Percentiles rank a stretch among this genome's conserved stretches.
Conservation (phyloP, 2,113 vertebrate genomes). For the Physeter macrocephalus region DNA sequence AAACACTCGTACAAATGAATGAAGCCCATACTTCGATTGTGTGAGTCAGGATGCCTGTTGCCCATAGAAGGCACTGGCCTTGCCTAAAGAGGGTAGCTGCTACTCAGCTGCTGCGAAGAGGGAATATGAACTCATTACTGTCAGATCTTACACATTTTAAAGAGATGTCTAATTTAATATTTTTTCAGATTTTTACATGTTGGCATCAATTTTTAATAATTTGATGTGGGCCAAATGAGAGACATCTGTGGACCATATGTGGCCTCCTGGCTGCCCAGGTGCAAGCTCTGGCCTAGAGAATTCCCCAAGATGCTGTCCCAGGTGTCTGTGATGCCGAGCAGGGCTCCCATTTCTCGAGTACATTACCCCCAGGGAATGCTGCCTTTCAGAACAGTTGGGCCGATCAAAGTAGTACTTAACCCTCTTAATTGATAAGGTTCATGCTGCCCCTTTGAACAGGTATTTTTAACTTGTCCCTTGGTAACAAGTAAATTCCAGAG, state of each 20-base stretch:
- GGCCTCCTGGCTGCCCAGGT: not conserved
- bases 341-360: not conserved
- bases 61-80: accelerated
- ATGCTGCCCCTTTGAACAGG: not conserved
- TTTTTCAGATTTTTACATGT: not conserved
- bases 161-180: not conserved
- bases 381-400: not conserved
- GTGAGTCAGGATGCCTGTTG: accelerated
- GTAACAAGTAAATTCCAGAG: not conserved
- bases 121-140: not conserved
- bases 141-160: not conserved
- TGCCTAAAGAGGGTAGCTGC: not conserved
- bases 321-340: accelerated
- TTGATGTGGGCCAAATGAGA: not conserved
- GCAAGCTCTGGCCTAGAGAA: not conserved
- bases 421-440: not conserved
- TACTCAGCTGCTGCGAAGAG: not conserved
- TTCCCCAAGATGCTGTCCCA: not conserved
- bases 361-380: not conserved
- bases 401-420: not conserved
- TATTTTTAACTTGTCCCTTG: not conserved
- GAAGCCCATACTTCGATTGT: accelerated
- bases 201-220: not conserved
- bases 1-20: not conserved
- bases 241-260: not conserved